Base-by-base conservation (phyloP, 30 jellyfish, hydroid and myxozoan species). In the Hydractinia symbiolongicarpus region DNA sequence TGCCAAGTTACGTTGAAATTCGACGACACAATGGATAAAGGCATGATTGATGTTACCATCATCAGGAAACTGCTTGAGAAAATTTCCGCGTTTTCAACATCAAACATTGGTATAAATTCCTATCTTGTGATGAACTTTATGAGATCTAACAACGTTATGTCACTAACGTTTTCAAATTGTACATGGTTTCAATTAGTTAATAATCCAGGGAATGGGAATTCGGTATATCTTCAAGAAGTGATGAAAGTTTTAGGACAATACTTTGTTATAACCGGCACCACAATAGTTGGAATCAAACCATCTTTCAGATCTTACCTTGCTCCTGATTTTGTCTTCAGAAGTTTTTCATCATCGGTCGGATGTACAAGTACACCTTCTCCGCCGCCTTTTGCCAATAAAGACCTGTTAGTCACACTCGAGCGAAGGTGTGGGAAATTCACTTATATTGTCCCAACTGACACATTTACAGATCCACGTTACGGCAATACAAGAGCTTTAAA, bases 391-490 rank as follows among this genome's bases (percentile, higher is more conserved):
- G 81, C 86, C 5, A 16, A 54, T 14, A 54, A 55, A 40, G 56
- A 85, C 73, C 73, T 90, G 14, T 51, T 72, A 5, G 13, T 40
- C 4, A 66, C 82, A 5, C 71, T 84, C 68, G 67, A 85, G 3
- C 52, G 86, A 0, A 50, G 75, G 7, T 86, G 96, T 62, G 90
- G 93, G 5, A 13, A 21, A 78, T 82, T 83, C 61, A 55, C 86
- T 20, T 87, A 75, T 61, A 57, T 6, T 7, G 77, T 91, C 13
- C 98, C 98, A 19, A 82, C 81, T 5, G 95, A 87, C 61, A 79
- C 93, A 14, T 91, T 91, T 72, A 73, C 84, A 21, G 98, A 91
- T 82, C 74, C 88, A n/a, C 89, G 83, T 68, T 95, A 91, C 82
- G 98, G 98, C 13, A 44, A 78, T 55, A 91, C 98, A n/a, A 83